Base-by-base conservation (phyloP, 2,888 invertebrate genomes). In the Lysandra bellargus region DNA sequence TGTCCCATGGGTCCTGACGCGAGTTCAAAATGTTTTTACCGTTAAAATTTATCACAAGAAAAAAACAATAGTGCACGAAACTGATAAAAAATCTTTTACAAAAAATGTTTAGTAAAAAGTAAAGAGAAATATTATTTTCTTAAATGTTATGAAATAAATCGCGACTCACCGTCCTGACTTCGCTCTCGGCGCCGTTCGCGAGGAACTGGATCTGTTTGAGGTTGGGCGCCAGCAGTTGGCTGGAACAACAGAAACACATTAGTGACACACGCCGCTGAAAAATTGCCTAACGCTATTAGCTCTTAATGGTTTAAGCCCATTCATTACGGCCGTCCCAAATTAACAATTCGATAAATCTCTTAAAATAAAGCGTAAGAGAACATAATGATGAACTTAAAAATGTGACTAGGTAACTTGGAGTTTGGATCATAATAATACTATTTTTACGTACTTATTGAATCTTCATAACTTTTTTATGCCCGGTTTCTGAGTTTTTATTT, bases 171-270 rank as follows among this genome's bases (percentile, higher is more conserved):
- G 97, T 97, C 94, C 97, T 97, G 80, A 97, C 96, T 88, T 97
- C 96, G 89, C 97, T 97, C 88, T 97, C 97, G 83, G 97, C 98
- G 86, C 98, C 98, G 89, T 97, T 97, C 82, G 96, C 96, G 88
- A 98, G 96, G 93, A 97, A 98, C 92, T 98, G 98, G 88, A 97
- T 98, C 95, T 98, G 98, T 92, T 97, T 96, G 89, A 98, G 96
- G 93, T 98, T 98, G 82, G 98, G 98, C 89, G 98, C 98, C 93
- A 98, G 96, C 89, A 98, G 96, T 97, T 98, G 98, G 91, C 98
- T 98, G 96, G 14, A 69, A 69, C 69, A 69, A 69, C 69, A 69
- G 77, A 92, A 92, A 83, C 69, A 82, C 78, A 82, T 75, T n/a
- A 23, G 53, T 37, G 33, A 73, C 12, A 72, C 53, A 73, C 23